A percentile compares a stretch with the other conserved stretches of the same genome.
phyloP scores from a whole-genome alignment of 2,113 vertebrate genomes.

The Rhinoptilus africanus region DNA sequence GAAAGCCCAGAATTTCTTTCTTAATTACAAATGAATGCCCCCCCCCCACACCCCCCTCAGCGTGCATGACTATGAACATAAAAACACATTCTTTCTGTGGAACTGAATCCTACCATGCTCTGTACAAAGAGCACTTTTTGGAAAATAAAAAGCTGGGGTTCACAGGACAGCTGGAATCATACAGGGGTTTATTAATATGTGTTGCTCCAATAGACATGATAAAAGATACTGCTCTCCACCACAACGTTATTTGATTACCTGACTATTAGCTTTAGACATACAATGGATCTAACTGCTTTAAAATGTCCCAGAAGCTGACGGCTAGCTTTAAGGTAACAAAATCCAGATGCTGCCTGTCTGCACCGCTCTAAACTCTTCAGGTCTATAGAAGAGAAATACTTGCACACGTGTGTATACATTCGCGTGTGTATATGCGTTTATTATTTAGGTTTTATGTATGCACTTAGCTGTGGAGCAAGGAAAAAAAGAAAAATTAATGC shows the following conservation, averaged over 20 bases:
- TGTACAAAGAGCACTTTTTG: not conserved
- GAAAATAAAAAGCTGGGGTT: not conserved
- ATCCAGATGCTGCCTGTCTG: slow-evolving; percentile 75
- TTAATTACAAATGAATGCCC: not conserved
- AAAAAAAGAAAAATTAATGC: not conserved
- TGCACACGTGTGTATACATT: not conserved
- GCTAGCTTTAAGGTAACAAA: slow-evolving; percentile 74
- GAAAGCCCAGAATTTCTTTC: not conserved
- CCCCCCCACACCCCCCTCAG: not conserved
- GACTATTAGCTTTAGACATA: slow-evolving; percentile 62
- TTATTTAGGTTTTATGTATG: not conserved
- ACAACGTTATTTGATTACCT: slow-evolving; percentile 57
- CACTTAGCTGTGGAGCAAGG: not conserved
- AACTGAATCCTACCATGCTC: slow-evolving; percentile 6
- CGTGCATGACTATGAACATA: not conserved
- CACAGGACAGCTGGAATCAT: not conserved
- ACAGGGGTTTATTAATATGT: not conserved
- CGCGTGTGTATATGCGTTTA: not conserved
- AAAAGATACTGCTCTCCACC: slow-evolving; percentile 12
- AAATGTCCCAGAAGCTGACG: slow-evolving; percentile 74
- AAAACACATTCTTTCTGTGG: slow-evolving; percentile 1
- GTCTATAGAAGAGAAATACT: slow-evolving; percentile 32
- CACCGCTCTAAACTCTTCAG: slow-evolving; percentile 24
- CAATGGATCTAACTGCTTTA: slow-evolving; percentile 67
- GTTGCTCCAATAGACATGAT: not conserved